These are phyloP conservation scores for Portunus trituberculatus DNA, from an alignment of 1,140 invertebrate genomes.

Conservation along the genomic window DNA sequence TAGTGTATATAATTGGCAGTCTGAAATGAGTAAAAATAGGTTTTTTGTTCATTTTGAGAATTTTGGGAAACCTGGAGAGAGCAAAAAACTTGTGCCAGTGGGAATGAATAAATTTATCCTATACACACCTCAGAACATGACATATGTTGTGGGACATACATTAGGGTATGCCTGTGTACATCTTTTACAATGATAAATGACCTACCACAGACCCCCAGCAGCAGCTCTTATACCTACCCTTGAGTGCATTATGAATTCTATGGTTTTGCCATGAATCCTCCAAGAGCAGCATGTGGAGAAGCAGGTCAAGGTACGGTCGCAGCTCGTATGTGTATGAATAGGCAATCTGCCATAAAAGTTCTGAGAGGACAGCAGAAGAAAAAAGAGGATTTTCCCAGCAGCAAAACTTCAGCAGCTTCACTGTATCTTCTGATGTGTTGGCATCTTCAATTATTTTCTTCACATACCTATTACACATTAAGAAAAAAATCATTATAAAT, in stretches of 20 bases:
- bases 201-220: no score
- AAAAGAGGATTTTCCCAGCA: constrained; percentile 98
- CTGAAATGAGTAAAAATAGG: no score
- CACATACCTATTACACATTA: constrained; percentile 84
- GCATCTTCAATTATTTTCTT: constrained; percentile 98
- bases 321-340: constrained; percentile 97
- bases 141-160: no score
- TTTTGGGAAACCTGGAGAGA: no score
- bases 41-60: no score
- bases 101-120: no score
- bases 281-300: constrained; percentile 92
- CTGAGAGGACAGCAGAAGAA: constrained; percentile 91
- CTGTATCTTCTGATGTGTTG: constrained; percentile 93
- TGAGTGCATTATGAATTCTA: constrained; percentile 94
- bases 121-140: no score
- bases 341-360: constrained; percentile 95
- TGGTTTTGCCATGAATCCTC: constrained; percentile 98
- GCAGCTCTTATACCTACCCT: constrained; percentile 83
- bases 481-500: neutral
- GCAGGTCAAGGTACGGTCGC: constrained; percentile 93
- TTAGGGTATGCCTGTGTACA: no score
- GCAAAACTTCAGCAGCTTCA: constrained; percentile 94
- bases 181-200: no score
- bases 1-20: no score
- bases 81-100: no score